phyloP scores from a whole-genome alignment of 64 coral and sea anemone species.

The Astreopora myriophthalma region DNA sequence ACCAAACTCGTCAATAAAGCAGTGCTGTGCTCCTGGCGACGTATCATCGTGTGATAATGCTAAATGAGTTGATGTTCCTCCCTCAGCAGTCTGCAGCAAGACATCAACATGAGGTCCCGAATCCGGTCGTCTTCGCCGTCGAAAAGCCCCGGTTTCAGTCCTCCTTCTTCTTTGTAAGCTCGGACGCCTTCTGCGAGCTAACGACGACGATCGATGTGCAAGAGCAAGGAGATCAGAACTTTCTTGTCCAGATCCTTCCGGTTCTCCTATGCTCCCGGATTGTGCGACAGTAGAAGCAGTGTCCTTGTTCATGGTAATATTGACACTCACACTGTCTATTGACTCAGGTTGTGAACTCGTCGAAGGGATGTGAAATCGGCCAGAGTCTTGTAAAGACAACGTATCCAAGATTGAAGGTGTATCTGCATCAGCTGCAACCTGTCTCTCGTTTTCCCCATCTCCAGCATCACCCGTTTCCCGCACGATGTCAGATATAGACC shows the following conservation, averaged over 20 bases:
- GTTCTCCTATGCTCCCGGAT: conserved; percentile 83
- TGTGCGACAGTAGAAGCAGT: conserved; percentile 90
- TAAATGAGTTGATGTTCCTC: conserved; percentile 75
- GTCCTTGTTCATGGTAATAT: conserved; percentile 88
- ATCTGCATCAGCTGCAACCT: conserved; percentile 17
- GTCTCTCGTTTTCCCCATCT: conserved; percentile 16
- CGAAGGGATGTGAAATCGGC: conserved; percentile 60
- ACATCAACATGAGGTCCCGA: conserved; percentile 40
- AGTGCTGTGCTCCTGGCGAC: conserved; percentile 86
- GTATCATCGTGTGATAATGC: conserved; percentile 94
- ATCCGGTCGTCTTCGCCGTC: conserved; percentile 60
- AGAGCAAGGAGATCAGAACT: conserved; percentile 73
- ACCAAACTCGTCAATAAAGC: conserved; percentile 93
- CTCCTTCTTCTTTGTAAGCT: conserved; percentile 71
- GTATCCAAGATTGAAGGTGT: conserved; percentile 77
- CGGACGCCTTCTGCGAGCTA: conserved; percentile 81
- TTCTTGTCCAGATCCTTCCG: conserved; percentile 73
- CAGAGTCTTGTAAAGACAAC: conserved; percentile 69
- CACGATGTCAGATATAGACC: conserved; percentile 90
- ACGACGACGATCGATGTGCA: conserved; percentile 71
- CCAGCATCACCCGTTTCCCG: conserved; percentile 35
- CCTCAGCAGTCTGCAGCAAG: conserved; percentile 64
- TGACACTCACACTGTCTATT: conserved; percentile 87
- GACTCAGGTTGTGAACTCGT: conserved; percentile 94
- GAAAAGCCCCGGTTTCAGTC: conserved; percentile 22